Evolutionary conservation across 2,888 invertebrate species (phyloP), one percentile per base, ranked within the genome.

Genomic region (Drymonia ruficornis): DNA sequence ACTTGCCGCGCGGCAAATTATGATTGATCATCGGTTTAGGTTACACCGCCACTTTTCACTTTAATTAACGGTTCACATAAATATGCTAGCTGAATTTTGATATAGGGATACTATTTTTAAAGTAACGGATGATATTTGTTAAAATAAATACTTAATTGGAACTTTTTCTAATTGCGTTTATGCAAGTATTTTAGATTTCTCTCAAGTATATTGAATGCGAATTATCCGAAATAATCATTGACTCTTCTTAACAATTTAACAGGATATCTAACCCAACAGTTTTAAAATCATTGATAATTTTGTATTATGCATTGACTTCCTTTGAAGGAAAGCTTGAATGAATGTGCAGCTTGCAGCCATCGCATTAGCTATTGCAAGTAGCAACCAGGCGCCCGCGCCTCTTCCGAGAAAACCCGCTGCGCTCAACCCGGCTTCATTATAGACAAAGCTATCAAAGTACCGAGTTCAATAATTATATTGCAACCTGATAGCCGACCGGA

Each of bases 1-100:
- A 79, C 76, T 76, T 78, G 78, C 34, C 77, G 72, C 77, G 82
- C 77, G 80, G 83, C 85, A 89, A 89, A 89, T 89, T 89, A 85
- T 89, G 87, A 89, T 83, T 81, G 84, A 89, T 89, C 78, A 80
- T 78, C 67, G 74, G 77, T 72, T 82, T 78, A 73, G 68, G 76
- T 84, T 83, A 80, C 80, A 75, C 67, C 56, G 61, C 57, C 68
- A 68, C 66, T 72, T 72, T 77, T 69, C 55, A 58, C 61, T 68
- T 70, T 75, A 67, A 67, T 71, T 72, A 58, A 61, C 62, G 12
- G 16, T 15, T 40, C 44, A 19, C 31, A 12, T 28, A 15, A 16
- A 50, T 43, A 7, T 31, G 19, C 40, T 28, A 28, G 28, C 15
- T 28, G 45, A 18, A 45, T 28, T 18, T 45, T 28, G 23, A 45